These are phyloP conservation scores for Crematogaster levior DNA, from an alignment of 2,888 invertebrate genomes.

Conservation along the genomic window DNA sequence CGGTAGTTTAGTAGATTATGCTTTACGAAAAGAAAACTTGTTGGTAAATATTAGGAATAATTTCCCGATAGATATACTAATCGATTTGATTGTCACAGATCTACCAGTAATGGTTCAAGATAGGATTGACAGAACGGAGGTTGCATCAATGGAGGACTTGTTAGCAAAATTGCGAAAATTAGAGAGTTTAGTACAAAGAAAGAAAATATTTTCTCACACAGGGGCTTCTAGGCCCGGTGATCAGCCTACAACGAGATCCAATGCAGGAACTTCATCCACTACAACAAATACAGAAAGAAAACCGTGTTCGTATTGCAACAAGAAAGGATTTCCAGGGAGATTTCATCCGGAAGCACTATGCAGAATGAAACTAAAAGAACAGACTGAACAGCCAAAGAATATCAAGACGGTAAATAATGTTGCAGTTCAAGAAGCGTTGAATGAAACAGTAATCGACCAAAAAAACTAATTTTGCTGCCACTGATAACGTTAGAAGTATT, in stretches of 20 bases:
- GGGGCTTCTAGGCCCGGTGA: too few species aligned
- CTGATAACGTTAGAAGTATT: slow-evolving; percentile 2
- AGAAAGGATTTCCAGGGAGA: slow-evolving; percentile 3
- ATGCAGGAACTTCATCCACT: not conserved
- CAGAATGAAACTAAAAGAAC: not conserved
- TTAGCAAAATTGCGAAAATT: not conserved
- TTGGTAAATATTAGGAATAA: not conserved
- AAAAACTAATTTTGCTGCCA: slow-evolving; percentile 15
- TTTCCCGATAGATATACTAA: not conserved
- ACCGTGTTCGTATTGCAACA: not conserved
- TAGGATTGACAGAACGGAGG: not conserved
- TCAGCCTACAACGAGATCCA: not conserved
- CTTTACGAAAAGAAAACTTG: slow-evolving; percentile 3
- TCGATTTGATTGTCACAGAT: not conserved
- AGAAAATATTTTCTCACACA: not conserved
- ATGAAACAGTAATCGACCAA: not conserved
- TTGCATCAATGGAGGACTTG: not conserved
- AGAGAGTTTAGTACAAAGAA: not conserved
- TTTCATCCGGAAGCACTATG: not conserved
- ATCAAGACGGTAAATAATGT: not conserved
- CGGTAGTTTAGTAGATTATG: not conserved
- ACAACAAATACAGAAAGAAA: slow-evolving; percentile 7
- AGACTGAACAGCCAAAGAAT: not conserved
- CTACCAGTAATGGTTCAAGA: slow-evolving; percentile 2
- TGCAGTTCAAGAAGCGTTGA: not conserved